Evolutionary conservation across 2,113 vertebrate genomes (phyloP), one percentile per base, ranked within the genome.

Genomic region (Symphodus melops): DNA sequence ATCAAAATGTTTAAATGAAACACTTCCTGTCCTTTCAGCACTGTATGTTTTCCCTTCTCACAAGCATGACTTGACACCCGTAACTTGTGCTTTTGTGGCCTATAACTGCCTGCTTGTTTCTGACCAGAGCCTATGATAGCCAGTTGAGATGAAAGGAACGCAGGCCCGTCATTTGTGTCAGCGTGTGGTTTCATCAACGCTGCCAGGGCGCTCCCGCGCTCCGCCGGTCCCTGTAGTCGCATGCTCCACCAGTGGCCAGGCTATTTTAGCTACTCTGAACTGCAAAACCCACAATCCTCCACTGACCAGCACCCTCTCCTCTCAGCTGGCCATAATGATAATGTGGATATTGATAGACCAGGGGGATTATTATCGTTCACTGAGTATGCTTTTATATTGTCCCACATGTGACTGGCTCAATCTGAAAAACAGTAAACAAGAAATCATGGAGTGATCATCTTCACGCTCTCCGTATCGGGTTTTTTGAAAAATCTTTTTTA

Each of bases 241-340:
- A 88, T 79, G 77, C 77, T 72, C 80, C 77, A 83, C 82, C 79
- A 64, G 81, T 20, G 77, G 78, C 59, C 36, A 12, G 54, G 86
- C 90, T 93, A 93, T 93, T 94, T 93, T 93, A 82, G 88, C 85
- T 71, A 61, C 87, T 91, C 84, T 68, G 90, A 90, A 92, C 91
- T 88, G 83, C 89, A 92, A 92, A 91, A 86, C 86, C 92, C 92
- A 93, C 86, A 92, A 90, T 91, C 87, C 91, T 91, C 90, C 41
- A 59, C 83, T 88, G 89, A 93, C 83, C 92, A 89, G 87, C 79
- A 44, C 86, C 89, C 84, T 88, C 89, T 86, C 75, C 83, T 83
- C 88, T 78, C 69, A 58, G 75, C 82, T 68, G 82, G 70, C 86
- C 85, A 92, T 91, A 88, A 90, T 92, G 74, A 91, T 88, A 60